Conservation (phyloP, 2,113 vertebrate species). For the Brachirus orientalis region DNA sequence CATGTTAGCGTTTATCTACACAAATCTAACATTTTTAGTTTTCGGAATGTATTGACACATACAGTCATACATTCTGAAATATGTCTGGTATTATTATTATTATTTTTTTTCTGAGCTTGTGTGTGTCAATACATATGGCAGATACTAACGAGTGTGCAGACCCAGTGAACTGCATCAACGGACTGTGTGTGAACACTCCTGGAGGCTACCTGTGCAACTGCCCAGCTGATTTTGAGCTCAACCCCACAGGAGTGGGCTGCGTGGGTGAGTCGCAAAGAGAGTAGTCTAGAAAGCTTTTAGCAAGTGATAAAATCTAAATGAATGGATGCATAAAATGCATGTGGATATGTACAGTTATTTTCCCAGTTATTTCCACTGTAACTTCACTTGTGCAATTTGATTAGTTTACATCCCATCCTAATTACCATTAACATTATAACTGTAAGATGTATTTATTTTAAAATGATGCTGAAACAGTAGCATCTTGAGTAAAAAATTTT, state of each 20-base stretch:
- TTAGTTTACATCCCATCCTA: too few relatives aligned
- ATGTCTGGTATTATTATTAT: not conserved
- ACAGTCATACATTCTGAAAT: not conserved
- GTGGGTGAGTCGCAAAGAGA: constrained; percentile 86
- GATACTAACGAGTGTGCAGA: constrained; percentile 94
- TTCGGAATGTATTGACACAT: too few relatives aligned
- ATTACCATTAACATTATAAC: too few relatives aligned
- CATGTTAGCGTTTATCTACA: too few relatives aligned
- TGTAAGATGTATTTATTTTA: too few relatives aligned
- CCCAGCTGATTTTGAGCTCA: constrained; percentile 91
- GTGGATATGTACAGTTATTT: too few relatives aligned
- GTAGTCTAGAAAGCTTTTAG: not conserved
- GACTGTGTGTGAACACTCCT: constrained; percentile 91
- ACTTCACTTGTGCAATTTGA: too few relatives aligned
- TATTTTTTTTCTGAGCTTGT: not conserved
- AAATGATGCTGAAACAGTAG: too few relatives aligned
- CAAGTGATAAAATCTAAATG: not conserved
- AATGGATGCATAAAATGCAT: too few relatives aligned
- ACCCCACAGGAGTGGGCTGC: constrained; percentile 92
- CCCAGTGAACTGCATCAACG: constrained; percentile 94
- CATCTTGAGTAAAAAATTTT: too few relatives aligned
- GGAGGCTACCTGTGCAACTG: constrained; percentile 94
- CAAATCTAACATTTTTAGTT: not conserved
- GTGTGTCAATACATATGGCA: constrained; percentile 57
- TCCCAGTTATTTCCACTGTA: too few relatives aligned